Conservation (phyloP, 2,113 vertebrate species). For the Thalassoma bifasciatum region DNA sequence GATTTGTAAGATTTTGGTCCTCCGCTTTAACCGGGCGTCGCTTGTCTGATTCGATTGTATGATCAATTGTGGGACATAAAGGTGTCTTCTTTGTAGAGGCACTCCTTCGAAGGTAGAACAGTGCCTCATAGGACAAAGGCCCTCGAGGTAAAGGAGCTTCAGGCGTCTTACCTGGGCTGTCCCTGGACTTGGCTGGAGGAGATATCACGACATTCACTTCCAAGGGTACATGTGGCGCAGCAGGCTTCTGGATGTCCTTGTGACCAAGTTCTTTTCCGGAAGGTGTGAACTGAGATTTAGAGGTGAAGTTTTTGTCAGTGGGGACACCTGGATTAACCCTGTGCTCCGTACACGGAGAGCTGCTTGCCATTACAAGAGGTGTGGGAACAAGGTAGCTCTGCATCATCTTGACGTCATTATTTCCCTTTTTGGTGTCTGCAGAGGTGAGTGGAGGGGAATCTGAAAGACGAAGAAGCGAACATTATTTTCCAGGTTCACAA, state of each 20-base stretch:
- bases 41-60: conserved; percentile 63
- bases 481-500: conserved; percentile 4
- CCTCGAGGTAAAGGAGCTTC: conserved; percentile 62
- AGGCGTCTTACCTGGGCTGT: conserved; percentile 12
- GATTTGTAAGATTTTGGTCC: conserved; percentile 20
- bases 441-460: conserved; percentile 55
- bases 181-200: conserved; percentile 52
- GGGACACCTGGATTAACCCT: conserved; percentile 32
- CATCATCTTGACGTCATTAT: neutral
- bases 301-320: conserved; percentile 16
- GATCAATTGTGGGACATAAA: conserved; percentile 63
- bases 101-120: conserved; percentile 73
- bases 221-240: conserved; percentile 20
- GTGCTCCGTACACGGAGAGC: conserved; percentile 62
- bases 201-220: conserved; percentile 61
- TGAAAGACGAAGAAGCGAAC: conserved; percentile 57
- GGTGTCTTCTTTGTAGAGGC: conserved; percentile 75
- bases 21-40: neutral
- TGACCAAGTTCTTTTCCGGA: conserved; percentile 16
- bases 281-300: conserved; percentile 18
- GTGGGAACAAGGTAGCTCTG: conserved; percentile 71
- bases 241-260: conserved; percentile 29
- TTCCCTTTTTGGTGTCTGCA: conserved; percentile 35
- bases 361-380: conserved; percentile 68
- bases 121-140: conserved; percentile 79